These are phyloP conservation scores for Semicossyphus pulcher DNA, from an alignment of 2,113 vertebrate species.

Conservation along the genomic window DNA sequence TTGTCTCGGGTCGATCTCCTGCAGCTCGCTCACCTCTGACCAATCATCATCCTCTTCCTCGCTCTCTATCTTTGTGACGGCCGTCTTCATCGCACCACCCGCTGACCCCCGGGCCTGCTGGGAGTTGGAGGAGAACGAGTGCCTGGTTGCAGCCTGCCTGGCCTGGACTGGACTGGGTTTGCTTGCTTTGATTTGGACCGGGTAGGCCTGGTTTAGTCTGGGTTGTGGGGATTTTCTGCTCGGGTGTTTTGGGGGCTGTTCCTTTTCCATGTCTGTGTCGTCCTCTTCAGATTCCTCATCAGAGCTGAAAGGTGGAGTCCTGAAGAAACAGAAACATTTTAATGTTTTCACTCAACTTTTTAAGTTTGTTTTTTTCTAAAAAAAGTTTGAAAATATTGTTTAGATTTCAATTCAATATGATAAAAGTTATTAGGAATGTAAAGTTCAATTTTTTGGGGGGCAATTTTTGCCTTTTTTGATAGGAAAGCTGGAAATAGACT, in stretches of 20 bases:
- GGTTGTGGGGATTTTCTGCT: conserved; percentile 52
- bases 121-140: conserved; percentile 22
- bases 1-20: conserved; percentile 72
- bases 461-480: neutral
- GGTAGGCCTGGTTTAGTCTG: conserved; percentile 22
- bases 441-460: too few species aligned
- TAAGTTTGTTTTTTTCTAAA: too few species aligned
- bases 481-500: neutral
- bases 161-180: conserved; percentile 34
- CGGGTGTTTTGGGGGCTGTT: conserved; percentile 45
- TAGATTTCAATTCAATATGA: too few species aligned
- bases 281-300: conserved; percentile 87
- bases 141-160: conserved; percentile 36
- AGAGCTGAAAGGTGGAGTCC: conserved; percentile 90
- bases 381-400: too few species aligned
- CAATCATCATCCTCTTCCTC: conserved; percentile 70
- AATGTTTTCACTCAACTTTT: too few species aligned
- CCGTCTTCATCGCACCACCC: conserved; percentile 47
- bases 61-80: conserved; percentile 70
- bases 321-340: conserved; percentile 56
- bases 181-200: conserved; percentile 28
- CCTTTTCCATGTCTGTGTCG: conserved; percentile 77
- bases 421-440: too few species aligned
- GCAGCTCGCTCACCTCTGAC: conserved; percentile 80
- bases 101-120: conserved; percentile 29